Evolutionary conservation across 2,888 invertebrate species (phyloP), one percentile per base, ranked within the genome.

Genomic region (Octonoba sinensis): DNA sequence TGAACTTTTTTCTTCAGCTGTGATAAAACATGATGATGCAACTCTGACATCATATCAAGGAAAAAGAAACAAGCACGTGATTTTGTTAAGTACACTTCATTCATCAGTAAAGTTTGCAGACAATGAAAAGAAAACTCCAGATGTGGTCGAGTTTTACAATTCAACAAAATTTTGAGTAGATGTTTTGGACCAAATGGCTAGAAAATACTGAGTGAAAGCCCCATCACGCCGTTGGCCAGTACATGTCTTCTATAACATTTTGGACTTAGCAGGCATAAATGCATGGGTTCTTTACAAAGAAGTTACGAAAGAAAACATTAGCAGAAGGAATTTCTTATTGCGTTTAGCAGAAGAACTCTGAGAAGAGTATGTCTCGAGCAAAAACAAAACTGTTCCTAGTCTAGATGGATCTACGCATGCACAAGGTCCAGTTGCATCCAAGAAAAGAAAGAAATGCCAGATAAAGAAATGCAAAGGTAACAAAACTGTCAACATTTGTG

Each of bases 231-330:
- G 36, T 54, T 67, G 44, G 51, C 66, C 59, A 13, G 20, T 75
- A 12, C 47, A 51, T 1, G 59, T 59, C 16, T 75, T 75, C 60
- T 67, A 54, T 51, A 67, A 59, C 67, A 66, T 67, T 51, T 44
- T 67, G n/a, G 67, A 75, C 22, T 49, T 67, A 49, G 20, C 54
- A 20, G 60, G 16, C 16, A 59, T 67, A 67, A 75, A 67, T 67
- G n/a, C n/a, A n/a, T n/a, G n/a, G n/a, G n/a, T n/a, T n/a, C n/a
- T n/a, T n/a, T n/a, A n/a, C n/a, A n/a, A n/a, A n/a, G n/a, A n/a
- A n/a, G n/a, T n/a, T n/a, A n/a, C n/a, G n/a, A n/a, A n/a, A n/a
- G n/a, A n/a, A n/a, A n/a, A n/a, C n/a, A n/a, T n/a, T n/a, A n/a
- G n/a, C n/a, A n/a, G n/a, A n/a, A n/a, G n/a, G n/a, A n/a, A n/a